Evolutionary conservation across 2,888 invertebrate species (phyloP).

Genomic region (Malacosoma neustria): DNA sequence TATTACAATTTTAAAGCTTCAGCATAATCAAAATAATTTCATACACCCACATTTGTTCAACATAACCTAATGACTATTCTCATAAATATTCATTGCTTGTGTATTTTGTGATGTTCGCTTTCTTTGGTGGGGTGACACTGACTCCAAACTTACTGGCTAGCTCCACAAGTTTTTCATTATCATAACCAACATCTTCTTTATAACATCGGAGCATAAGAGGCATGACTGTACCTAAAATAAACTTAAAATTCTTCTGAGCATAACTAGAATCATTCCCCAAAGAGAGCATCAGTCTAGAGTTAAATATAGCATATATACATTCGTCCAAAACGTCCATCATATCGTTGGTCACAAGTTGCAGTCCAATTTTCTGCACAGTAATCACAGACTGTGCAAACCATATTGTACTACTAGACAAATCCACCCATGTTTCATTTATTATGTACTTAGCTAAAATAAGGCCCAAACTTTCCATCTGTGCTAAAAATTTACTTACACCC

Average conservation of each 20-base stretch:
- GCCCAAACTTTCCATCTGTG: constrained; percentile 81
- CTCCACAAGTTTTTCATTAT: constrained; percentile 65
- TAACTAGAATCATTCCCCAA: constrained; percentile 57
- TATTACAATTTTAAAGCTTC: constrained; percentile 72
- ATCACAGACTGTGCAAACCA: constrained; percentile 86
- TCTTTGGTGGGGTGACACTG: constrained; percentile 69
- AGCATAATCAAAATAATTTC: constrained; percentile 68
- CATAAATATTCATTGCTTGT: constrained; percentile 79
- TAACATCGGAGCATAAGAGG: constrained; percentile 77
- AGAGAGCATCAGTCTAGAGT: constrained; percentile 79
- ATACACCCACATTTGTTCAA: constrained; percentile 32
- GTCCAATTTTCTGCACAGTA: constrained; percentile 83
- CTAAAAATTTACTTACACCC: constrained; percentile 79
- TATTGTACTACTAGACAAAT: constrained; percentile 85
- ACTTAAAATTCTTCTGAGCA: constrained; percentile 80
- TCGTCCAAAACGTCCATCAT: constrained; percentile 83
- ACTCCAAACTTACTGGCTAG: constrained; percentile 73
- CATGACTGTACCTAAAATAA: constrained; percentile 79
- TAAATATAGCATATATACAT: constrained; percentile 82
- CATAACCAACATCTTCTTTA: constrained; percentile 75
- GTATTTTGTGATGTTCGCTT: constrained; percentile 79
- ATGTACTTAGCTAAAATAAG: constrained; percentile 79
- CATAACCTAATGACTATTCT: constrained; percentile 41
- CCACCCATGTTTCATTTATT: constrained; percentile 79
- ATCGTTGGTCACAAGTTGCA: constrained; percentile 84